These are phyloP conservation scores for Chymomyza costata DNA, from an alignment of 1,140 invertebrate genomes.

Conservation along the genomic window DNA sequence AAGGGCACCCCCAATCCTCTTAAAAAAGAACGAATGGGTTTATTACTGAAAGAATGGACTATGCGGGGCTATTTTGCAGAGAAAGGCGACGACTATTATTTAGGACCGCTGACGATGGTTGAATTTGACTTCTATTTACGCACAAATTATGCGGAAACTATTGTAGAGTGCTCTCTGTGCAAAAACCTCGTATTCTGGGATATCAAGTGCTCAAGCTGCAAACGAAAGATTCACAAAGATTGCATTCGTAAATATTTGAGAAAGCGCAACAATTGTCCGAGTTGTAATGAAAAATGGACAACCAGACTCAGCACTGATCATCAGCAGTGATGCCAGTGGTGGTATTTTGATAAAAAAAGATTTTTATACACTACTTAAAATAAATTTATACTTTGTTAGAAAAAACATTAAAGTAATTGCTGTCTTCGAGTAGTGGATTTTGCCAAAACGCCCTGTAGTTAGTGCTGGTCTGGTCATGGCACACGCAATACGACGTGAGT, in stretches of 20 bases:
- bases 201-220: conserved; percentile 38
- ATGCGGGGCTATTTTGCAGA: conserved; percentile 52
- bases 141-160: conserved; percentile 36
- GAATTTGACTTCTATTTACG: conserved; percentile 47
- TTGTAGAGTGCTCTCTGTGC: conserved; percentile 48
- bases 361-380: too few relatives aligned
- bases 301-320: conserved; percentile 18
- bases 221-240: conserved; percentile 41
- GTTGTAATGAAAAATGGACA: conserved; percentile 36
- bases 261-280: conserved; percentile 48
- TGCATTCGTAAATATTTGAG: conserved; percentile 51
- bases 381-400: too few relatives aligned
- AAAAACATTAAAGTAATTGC: too few relatives aligned
- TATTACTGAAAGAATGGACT: conserved; percentile 35
- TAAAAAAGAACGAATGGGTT: conserved; percentile 43
- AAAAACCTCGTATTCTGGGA: conserved; percentile 55
- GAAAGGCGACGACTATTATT: conserved; percentile 29
- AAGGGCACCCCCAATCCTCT: conserved; percentile 12
- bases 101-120: conserved; percentile 48
- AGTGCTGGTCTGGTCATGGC: too few relatives aligned
- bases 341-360: too few relatives aligned
- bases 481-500: too few relatives aligned
- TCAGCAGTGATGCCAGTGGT: too few relatives aligned
- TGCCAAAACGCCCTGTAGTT: too few relatives aligned
- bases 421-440: too few relatives aligned